Evolutionary conservation across 2,888 invertebrate species (phyloP), one percentile per base, ranked within the genome.

Genomic region (Tineola bisselliella): DNA sequence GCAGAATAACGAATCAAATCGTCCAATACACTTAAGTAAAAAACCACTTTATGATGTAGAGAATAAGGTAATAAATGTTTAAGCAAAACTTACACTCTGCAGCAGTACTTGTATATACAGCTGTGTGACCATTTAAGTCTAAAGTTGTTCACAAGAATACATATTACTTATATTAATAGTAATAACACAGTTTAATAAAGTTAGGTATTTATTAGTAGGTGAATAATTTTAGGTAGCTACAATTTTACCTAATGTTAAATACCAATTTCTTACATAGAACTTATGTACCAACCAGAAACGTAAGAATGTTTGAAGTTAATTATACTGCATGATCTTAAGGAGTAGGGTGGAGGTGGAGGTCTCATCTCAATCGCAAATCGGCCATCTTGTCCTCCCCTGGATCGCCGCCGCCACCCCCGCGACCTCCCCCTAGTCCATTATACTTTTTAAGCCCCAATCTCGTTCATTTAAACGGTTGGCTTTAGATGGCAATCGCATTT

Each of bases 391-490:
- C 75, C 81, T 81, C 77, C 77, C 69, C 71, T 81, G 84, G 83
- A 78, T 69, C 84, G 81, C 77, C 74, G 74, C 70, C 72, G 73
- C 75, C 69, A 74, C 74, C 74, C 70, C 72, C 64, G 64, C 64
- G 33, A 38, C 63, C 64, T 60, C 75, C 77, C 80, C 79, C 77
- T 75, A 81, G 87, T 87, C 89, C 89, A 90, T 90, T 90, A 90
- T 90, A 90, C 90, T 90, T 90, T 90, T 90, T 90, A 90, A 90
- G 90, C 90, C 84, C 90, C 90, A 90, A 90, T 90, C 90, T 90
- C 89, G 88, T 88, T 89, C 90, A 89, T 90, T 88, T 90, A 89
- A 89, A 90, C 89, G 90, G 89, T 89, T 90, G 90, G 90, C 90
- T 90, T 90, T 90, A 89, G 89, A 88, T 88, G 84, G 84, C 89